Percentiles rank a stretch among this genome's conserved stretches.
Evolutionary conservation across 1,140 invertebrate species (phyloP).

Genomic region (Odontomachus brunneus): DNA sequence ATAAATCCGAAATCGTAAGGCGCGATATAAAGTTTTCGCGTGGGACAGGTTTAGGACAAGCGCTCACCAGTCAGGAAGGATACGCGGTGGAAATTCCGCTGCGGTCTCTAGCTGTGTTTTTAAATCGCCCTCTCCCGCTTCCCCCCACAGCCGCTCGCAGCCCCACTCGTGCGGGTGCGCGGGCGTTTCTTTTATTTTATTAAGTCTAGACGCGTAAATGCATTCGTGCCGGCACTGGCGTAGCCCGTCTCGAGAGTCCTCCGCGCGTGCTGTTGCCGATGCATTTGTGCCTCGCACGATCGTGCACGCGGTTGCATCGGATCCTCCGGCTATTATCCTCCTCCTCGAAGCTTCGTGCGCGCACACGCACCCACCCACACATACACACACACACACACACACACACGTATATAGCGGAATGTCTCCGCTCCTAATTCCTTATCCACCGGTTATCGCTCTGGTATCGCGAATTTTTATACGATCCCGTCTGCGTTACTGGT

Average conservation of each 20-base stretch:
- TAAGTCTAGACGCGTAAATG: slow-evolving; percentile 85
- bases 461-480: too few relatives aligned
- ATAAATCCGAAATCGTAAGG: background rate
- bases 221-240: slow-evolving; percentile 83
- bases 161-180: slow-evolving; percentile 76
- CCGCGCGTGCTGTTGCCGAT: slow-evolving; percentile 55
- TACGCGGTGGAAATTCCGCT: slow-evolving; percentile 79
- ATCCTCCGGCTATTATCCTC: slow-evolving; percentile 23
- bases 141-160: slow-evolving; percentile 66
- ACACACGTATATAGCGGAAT: too few relatives aligned
- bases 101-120: slow-evolving; percentile 78
- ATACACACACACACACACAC: too few relatives aligned
- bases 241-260: slow-evolving; percentile 76
- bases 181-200: slow-evolving; percentile 84
- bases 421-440: slow-evolving; percentile 13
- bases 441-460: background rate
- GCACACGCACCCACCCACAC: background rate
- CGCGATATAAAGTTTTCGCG: slow-evolving; percentile 26
- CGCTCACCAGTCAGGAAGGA: slow-evolving; percentile 65
- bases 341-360: background rate
- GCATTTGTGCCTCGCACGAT: slow-evolving; percentile 49
- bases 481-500: background rate
- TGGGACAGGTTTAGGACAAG: slow-evolving; percentile 48
- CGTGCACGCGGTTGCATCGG: slow-evolving; percentile 36
- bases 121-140: slow-evolving; percentile 75